Conservation (phyloP, 2,113 vertebrate species). For the Rhinoptilus africanus region DNA sequence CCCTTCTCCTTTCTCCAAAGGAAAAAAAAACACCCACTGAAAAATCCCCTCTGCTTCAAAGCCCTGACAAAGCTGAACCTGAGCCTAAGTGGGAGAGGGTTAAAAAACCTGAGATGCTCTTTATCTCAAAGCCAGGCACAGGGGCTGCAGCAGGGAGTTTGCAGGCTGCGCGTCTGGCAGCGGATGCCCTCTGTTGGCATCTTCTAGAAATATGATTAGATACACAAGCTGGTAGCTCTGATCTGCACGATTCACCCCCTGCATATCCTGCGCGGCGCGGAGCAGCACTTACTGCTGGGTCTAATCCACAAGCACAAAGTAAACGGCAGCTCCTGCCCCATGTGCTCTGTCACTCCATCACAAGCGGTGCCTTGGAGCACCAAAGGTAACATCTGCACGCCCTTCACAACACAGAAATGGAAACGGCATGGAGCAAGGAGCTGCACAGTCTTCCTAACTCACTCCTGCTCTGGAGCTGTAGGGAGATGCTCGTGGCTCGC, state of each 20-base stretch:
- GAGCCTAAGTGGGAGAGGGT: background rate
- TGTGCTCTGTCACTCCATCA: rapidly evolving
- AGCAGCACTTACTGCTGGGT: background rate
- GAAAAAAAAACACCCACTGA: background rate
- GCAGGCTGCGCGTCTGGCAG: background rate
- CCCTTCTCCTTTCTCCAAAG: background rate
- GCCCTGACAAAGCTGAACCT: background rate
- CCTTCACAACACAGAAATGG: background rate
- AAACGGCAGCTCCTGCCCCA: background rate
- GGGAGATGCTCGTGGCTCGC: background rate
- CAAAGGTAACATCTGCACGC: background rate
- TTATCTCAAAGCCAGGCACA: background rate
- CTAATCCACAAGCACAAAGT: rapidly evolving
- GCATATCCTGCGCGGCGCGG: rapidly evolving
- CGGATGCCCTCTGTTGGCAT: conserved; percentile 80
- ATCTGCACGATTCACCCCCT: rapidly evolving
- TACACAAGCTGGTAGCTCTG: background rate
- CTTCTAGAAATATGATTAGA: conserved; percentile 57
- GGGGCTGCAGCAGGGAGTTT: background rate
- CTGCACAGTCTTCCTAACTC: background rate
- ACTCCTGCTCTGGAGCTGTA: background rate
- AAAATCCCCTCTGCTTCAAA: background rate
- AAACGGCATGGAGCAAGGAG: background rate
- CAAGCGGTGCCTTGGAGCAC: rapidly evolving
- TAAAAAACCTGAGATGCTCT: background rate